phyloP scores from a whole-genome alignment of 2,113 vertebrate genomes.

The Notiomystis cincta region DNA sequence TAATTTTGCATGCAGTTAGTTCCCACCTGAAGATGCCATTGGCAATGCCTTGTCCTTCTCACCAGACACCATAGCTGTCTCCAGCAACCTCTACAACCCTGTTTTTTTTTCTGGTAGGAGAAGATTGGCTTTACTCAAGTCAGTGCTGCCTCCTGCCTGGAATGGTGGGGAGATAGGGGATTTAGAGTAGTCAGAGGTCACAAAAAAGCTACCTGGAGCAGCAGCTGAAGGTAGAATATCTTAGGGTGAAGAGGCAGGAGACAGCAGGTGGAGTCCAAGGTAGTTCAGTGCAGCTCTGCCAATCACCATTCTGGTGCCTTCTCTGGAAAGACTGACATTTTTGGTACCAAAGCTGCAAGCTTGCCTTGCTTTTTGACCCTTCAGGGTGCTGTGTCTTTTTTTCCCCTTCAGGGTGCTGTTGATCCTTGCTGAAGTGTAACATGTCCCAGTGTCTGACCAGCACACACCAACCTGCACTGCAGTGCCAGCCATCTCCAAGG shows the following conservation, averaged over 20 bases:
- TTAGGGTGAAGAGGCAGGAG: background rate
- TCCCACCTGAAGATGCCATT: background rate
- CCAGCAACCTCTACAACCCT: background rate
- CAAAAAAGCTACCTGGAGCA: background rate
- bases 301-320: background rate
- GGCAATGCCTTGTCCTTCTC: accelerated
- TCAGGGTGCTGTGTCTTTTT: background rate
- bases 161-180: background rate
- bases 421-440: background rate
- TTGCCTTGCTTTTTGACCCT: background rate
- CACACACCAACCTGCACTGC: background rate
- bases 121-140: background rate
- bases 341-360: background rate
- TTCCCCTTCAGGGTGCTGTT: background rate
- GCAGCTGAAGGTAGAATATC: background rate
- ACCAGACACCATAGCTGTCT: background rate
- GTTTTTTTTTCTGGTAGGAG: background rate
- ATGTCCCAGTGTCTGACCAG: accelerated
- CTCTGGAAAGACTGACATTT: background rate
- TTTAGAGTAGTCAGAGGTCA: background rate
- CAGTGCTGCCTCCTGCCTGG: background rate
- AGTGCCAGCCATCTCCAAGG: background rate
- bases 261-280: background rate
- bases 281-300: background rate
- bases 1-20: background rate